Conservation (phyloP, 2,888 invertebrate species). For the Emmelina monodactyla region DNA sequence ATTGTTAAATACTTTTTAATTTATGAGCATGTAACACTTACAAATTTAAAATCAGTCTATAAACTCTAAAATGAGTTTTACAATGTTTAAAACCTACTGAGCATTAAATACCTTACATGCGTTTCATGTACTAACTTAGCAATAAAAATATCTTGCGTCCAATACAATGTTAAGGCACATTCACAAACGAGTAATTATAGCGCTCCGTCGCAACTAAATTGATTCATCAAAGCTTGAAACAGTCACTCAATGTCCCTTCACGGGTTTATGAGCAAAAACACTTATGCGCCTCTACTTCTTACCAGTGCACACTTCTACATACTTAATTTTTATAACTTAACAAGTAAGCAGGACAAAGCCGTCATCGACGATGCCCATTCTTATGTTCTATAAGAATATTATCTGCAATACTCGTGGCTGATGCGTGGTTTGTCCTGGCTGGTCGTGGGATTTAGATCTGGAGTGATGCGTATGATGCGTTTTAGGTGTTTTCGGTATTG, state of each 20-base stretch:
- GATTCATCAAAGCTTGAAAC: too few species aligned
- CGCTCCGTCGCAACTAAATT: constrained; percentile 9
- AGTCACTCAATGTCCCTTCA: too few species aligned
- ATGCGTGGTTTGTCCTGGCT: constrained; percentile 28
- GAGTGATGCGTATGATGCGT: constrained; percentile 23
- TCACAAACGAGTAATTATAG: background rate
- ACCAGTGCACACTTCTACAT: constrained; percentile 9
- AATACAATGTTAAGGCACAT: background rate
- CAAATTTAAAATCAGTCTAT: constrained; percentile 56
- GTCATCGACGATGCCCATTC: constrained; percentile 26
- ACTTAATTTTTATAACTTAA: too few species aligned
- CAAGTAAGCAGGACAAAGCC: constrained; percentile 29
- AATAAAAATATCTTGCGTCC: too few species aligned
- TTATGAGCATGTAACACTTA: constrained; percentile 49
- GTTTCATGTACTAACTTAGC: constrained; percentile 6
- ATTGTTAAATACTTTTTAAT: constrained; percentile 26
- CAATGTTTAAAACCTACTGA: constrained; percentile 29
- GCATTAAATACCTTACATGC: constrained; percentile 24
- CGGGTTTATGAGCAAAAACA: too few species aligned
- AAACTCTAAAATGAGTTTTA: constrained; percentile 50
- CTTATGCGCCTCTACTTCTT: too few species aligned
- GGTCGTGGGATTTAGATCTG: constrained; percentile 49
- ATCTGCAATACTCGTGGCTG: constrained; percentile 56
- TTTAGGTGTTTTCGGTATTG: constrained; percentile 24
- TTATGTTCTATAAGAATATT: constrained; percentile 56